Evolutionary conservation across 2,113 vertebrate species (phyloP).

Genomic region (Forbesichthys papilliferus): DNA sequence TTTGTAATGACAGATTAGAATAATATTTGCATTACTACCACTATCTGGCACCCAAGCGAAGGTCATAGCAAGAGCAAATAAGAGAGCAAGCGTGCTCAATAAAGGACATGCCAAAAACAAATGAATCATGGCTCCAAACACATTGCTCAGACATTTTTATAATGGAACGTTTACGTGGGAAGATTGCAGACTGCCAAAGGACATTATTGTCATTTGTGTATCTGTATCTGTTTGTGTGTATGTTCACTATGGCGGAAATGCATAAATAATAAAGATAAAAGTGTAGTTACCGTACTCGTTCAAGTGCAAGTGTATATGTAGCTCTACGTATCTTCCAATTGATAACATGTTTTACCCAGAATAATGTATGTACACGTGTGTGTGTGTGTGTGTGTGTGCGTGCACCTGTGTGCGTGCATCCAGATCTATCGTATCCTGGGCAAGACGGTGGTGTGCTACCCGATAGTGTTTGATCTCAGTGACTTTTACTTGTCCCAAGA

Average conservation of each 20-base stretch:
- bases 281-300: background rate
- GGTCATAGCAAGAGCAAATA: constrained; percentile 40
- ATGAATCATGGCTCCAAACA: constrained; percentile 50
- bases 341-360: constrained; percentile 65
- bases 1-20: background rate
- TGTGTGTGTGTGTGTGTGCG: constrained; percentile 11
- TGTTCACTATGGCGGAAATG: background rate
- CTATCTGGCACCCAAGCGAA: constrained; percentile 24
- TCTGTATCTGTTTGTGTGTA: constrained; percentile 15
- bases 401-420: constrained; percentile 18
- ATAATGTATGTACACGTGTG: constrained; percentile 40
- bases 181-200: constrained; percentile 62
- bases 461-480: constrained; percentile 97
- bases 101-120: constrained; percentile 44
- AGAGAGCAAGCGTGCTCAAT: constrained; percentile 32
- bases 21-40: too few relatives aligned
- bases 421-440: constrained; percentile 97
- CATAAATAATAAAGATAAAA: too few relatives aligned
- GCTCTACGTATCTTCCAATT: constrained; percentile 38
- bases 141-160: constrained; percentile 58
- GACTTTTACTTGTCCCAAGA: constrained; percentile 99
- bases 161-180: constrained; percentile 58
- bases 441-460: constrained; percentile 97
- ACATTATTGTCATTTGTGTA: constrained; percentile 55
- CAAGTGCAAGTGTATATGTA: constrained; percentile 9